Base-by-base conservation (phyloP, 2,113 vertebrate species). In the Sebastes fasciatus region DNA sequence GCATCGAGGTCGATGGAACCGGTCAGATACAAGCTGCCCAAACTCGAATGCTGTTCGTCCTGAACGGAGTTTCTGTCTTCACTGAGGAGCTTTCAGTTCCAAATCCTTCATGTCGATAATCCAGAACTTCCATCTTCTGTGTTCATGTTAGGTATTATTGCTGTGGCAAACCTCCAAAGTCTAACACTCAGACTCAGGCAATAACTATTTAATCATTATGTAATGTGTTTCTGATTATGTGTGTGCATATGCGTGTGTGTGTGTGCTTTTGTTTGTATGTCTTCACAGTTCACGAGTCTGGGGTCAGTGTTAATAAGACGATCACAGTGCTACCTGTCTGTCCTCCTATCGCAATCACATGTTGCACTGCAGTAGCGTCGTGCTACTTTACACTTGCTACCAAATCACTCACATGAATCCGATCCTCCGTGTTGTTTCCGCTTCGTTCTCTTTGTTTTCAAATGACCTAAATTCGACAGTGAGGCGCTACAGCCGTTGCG, bases 251-350 rank as follows among this genome's bases (percentile, higher is more conserved):
- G 67, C 55, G 19, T 74, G 23, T 34, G 58, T 54, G 67, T 82
- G 67, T 90, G 85, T 90, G 80, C 63, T 80, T 90, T 73, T 79
- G 67, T 74, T 46, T 51, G 74, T 75, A 74, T 92, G 86, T 88
- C 54, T 90, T 91, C 93, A 94, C 91, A 93, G 93, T 94, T 95
- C 90, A 94, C 93, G 93, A 94, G 94, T 95, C 91, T 92, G 92
- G 94, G 94, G 94, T 95, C 93, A 88, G 88, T 91, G 92, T 88
- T 88, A 87, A 88, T 90, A 83, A 91, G 93, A 93, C 91, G 75
- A 89, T 96, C 95, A 96, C 95, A 96, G 94, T 96, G 95, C 93
- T 95, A 88, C 85, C 93, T 93, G 90, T 92, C 86, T 91, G 86
- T 93, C 79, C 83, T 71, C 54, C 54, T 42, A 8, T 54, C 66